These are phyloP conservation scores for Sebastes flavidus DNA, from an alignment of 2,797 vertebrate genomes.

Conservation along the genomic window DNA sequence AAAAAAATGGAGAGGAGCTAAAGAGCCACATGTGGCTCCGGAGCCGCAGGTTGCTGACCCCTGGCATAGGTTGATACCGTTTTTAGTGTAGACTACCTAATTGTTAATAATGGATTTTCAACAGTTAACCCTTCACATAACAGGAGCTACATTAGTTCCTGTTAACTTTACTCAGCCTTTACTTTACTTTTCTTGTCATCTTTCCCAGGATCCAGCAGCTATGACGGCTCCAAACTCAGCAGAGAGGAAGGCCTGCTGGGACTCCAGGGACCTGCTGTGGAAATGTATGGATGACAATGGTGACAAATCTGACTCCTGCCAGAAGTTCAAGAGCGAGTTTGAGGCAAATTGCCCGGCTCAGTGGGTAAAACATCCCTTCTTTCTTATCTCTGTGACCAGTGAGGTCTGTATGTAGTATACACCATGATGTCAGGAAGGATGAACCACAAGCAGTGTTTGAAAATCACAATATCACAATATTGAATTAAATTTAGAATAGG, in stretches of 20 bases:
- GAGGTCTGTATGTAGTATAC: neutral
- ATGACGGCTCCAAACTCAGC: constrained; percentile 90
- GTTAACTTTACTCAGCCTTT: neutral
- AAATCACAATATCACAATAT: neutral
- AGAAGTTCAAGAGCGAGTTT: constrained; percentile 80
- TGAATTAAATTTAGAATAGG: neutral
- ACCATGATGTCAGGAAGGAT: neutral
- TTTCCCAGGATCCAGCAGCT: neutral
- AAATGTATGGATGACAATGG: constrained; percentile 86
- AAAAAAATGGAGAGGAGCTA: too few relatives aligned
- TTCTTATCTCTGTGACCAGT: neutral
- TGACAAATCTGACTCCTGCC: constrained; percentile 79
- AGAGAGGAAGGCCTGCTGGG: constrained; percentile 91
- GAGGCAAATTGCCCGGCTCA: constrained; percentile 88
- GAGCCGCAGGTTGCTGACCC: too few relatives aligned
- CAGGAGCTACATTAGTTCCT: neutral
- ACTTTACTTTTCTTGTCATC: neutral
- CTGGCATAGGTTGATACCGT: neutral
- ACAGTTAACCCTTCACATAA: neutral
- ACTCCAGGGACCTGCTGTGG: constrained; percentile 90
- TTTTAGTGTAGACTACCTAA: neutral
- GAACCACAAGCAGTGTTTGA: neutral
- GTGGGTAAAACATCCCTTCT: constrained; percentile 84
- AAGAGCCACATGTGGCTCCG: too few relatives aligned
- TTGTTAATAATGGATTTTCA: neutral